Conservation (phyloP, 2,113 vertebrate species). For the Hippocampus abdominalis region DNA sequence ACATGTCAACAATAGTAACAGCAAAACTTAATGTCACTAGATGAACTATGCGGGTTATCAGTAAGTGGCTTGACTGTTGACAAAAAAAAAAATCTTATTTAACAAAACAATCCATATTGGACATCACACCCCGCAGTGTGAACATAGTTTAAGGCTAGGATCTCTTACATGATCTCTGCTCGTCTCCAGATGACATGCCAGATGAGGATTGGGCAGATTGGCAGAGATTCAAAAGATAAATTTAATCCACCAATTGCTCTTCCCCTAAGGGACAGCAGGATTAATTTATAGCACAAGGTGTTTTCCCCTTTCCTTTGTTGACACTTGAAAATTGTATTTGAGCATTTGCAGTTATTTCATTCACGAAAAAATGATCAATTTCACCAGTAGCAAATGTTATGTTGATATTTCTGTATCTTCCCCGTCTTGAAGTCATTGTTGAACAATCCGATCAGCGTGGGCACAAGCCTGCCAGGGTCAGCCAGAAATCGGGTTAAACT, state of each 20-base stretch:
- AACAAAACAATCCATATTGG: no score
- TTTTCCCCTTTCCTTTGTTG: not conserved
- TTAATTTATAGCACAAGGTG: not conserved
- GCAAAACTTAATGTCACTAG: not conserved
- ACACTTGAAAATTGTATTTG: not conserved
- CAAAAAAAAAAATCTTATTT: no score
- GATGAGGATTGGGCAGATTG: conserved; percentile 44
- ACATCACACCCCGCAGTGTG: no score
- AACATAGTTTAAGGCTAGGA: no score
- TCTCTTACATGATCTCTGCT: not conserved
- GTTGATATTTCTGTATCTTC: not conserved
- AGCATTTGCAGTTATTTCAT: not conserved
- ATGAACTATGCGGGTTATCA: not conserved
- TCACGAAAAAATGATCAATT: not conserved
- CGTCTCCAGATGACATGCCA: conserved; percentile 34
- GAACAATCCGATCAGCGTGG: conserved; percentile 26
- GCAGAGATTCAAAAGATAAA: conserved; percentile 29
- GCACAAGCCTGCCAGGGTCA: conserved; percentile 18
- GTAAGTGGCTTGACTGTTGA: not conserved
- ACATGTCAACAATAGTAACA: no score
- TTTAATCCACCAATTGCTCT: conserved; percentile 21
- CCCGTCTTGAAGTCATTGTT: conserved; percentile 3
- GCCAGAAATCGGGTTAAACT: conserved; percentile 15
- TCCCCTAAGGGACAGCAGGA: not conserved
- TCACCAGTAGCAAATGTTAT: not conserved